Percentiles rank a stretch among this genome's conserved stretches.
These are phyloP conservation scores for Drosophila kokeensis DNA, from an alignment of 2,888 invertebrate species.

Conservation along the genomic window DNA sequence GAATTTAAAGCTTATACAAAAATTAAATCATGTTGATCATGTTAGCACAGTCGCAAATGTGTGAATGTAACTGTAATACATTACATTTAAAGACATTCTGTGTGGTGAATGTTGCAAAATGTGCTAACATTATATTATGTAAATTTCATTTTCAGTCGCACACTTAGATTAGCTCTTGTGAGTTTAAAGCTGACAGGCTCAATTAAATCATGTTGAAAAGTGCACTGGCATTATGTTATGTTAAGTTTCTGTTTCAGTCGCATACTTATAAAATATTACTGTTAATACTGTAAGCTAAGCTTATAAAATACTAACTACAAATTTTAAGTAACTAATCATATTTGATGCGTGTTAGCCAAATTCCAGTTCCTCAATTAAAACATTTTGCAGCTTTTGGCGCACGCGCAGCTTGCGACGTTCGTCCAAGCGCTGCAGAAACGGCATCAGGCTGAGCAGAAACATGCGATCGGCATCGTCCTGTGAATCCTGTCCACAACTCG, in stretches of 20 bases:
- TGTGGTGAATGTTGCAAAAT: no score
- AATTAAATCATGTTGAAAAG: neutral
- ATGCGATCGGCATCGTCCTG: slow-evolving; percentile 77
- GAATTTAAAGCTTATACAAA: neutral
- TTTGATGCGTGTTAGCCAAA: slow-evolving; percentile 60
- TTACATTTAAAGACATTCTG: no score
- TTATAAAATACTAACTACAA: slow-evolving; percentile 51
- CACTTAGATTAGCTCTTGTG: neutral
- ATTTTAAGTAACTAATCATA: slow-evolving; percentile 1
- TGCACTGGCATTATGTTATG: neutral
- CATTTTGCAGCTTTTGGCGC: slow-evolving; percentile 78
- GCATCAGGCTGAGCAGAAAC: slow-evolving; percentile 77
- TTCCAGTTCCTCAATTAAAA: slow-evolving; percentile 74
- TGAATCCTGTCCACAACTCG: slow-evolving; percentile 22
- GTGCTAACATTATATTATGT: neutral
- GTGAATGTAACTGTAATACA: no score
- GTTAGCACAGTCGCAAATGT: no score
- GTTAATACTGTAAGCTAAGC: slow-evolving; percentile 76
- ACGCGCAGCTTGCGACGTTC: slow-evolving; percentile 75
- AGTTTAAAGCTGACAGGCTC: neutral
- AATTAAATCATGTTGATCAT: no score
- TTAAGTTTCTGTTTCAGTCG: slow-evolving; percentile 55
- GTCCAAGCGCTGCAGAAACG: slow-evolving; percentile 74
- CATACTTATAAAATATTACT: slow-evolving; percentile 33
- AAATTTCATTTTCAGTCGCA: neutral